Base-by-base conservation (phyloP, 2,888 invertebrate species). In the Polydrusus tereticollis region DNA sequence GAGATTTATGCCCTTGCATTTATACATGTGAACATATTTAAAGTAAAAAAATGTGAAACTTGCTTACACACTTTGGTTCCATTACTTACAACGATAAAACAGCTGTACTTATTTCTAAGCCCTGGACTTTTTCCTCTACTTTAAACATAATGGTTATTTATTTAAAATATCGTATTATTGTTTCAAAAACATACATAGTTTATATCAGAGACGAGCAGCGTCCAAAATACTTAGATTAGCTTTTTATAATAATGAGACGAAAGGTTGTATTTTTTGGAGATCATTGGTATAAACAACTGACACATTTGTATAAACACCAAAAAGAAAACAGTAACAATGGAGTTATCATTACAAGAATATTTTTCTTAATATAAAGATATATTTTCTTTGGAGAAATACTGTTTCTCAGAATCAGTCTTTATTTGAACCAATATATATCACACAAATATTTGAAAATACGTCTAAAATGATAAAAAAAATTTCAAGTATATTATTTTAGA, bases 391-490 rank as follows among this genome's bases (percentile, higher is more conserved):
- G 71, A 71, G 71, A 71, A 71, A 71, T 71, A 71, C 71, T 71
- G 71, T 66, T 71, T 65, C 65, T 71, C 71, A 52, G 60, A 65
- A 41, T 71, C 71, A 71, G 71, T 71, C 71, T 71, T 71, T 66
- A 57, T 71, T 71, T 66, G 66, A 71, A 71, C 71, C 55, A 55
- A 33, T 66, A 58, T 69, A 64, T 59, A 58, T 66, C 66, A 21
- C 29, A 29, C 43, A 36, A 59, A 47, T 50, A 43, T 47, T 47
- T 26, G 38, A 59, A 67, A 67, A 67, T 59, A 59, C 50, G 59
- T 59, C 59, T 10, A 38, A 59, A 67, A 67, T 33, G 16, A 26
- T 58, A 12, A 29, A 33, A 38, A 20, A 20, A n/a, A n/a, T n/a
- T 38, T 66, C 7, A 47, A 50, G 5, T 21, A 12, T 45, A 62